These are phyloP conservation scores for Dorcus hopei DNA, from an alignment of 2,888 invertebrate genomes.

Conservation along the genomic window DNA sequence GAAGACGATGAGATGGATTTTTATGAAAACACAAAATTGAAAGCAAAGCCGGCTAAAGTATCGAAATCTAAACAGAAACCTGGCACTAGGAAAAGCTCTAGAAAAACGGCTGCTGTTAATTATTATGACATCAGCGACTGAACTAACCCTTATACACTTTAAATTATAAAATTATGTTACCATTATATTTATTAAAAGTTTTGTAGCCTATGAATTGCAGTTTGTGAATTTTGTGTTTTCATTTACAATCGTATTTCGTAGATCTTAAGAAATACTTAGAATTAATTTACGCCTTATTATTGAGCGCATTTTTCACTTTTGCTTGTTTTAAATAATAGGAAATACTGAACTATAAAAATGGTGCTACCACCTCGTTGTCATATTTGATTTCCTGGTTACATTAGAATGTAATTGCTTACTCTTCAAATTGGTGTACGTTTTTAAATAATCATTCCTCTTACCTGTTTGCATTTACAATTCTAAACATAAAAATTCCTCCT, in stretches of 20 bases:
- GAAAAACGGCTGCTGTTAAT: constrained; percentile 31
- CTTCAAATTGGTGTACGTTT: too few relatives aligned
- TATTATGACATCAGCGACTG: constrained; percentile 34
- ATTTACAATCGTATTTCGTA: background rate
- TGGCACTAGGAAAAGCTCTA: constrained; percentile 34
- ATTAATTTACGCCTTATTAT: background rate
- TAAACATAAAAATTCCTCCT: too few relatives aligned
- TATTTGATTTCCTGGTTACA: too few relatives aligned
- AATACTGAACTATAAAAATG: background rate
- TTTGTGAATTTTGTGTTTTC: constrained; percentile 3
- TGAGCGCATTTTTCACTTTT: background rate
- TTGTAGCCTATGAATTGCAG: constrained; percentile 5
- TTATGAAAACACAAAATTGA: constrained; percentile 25
- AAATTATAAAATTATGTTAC: constrained; percentile 15
- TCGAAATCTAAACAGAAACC: constrained; percentile 29
- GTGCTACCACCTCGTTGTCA: too few relatives aligned
- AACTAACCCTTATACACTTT: constrained; percentile 7
- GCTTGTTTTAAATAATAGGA: background rate
- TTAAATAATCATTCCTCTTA: too few relatives aligned
- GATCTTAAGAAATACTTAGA: background rate
- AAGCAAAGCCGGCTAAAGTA: constrained; percentile 28
- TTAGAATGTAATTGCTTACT: too few relatives aligned
- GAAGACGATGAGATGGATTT: constrained; percentile 34
- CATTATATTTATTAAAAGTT: constrained; percentile 13
- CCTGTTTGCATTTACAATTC: too few relatives aligned